Evolutionary conservation across 2,888 invertebrate species (phyloP).

Genomic region (Polydrusus pterygomalis): DNA sequence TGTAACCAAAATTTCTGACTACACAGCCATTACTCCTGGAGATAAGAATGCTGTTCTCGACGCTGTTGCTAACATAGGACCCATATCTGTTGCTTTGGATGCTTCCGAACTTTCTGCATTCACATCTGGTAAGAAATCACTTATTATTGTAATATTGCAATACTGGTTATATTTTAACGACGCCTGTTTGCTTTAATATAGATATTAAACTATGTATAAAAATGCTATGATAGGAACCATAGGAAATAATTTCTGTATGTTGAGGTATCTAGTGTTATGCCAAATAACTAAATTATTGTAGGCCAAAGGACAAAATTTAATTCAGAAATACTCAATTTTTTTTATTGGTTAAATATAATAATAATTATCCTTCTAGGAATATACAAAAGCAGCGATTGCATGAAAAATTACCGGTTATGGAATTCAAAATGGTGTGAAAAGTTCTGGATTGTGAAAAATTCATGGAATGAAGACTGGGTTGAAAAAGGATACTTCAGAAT

Average conservation of each 20-base stretch:
- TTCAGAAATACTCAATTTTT: background rate
- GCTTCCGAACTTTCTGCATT: constrained; percentile 34
- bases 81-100: constrained; percentile 47
- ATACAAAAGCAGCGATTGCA: constrained; percentile 10
- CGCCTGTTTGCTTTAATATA: background rate
- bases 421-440: constrained; percentile 27
- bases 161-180: no score
- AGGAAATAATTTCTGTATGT: no score
- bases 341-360: background rate
- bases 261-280: background rate
- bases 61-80: constrained; percentile 42
- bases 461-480: constrained; percentile 46
- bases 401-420: constrained; percentile 32
- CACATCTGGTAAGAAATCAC: constrained; percentile 17
- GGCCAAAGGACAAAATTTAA: background rate
- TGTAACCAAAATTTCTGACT: constrained; percentile 33
- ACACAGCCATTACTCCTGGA: background rate
- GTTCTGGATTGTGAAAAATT: constrained; percentile 49
- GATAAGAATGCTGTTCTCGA: constrained; percentile 44
- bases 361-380: constrained; percentile 13
- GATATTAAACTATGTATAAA: no score
- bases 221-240: no score
- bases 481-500: constrained; percentile 45
- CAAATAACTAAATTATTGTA: background rate
- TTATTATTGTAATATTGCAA: no score